These are phyloP conservation scores for Ditylenchus dipsaci DNA, from an alignment of 1,140 invertebrate genomes.

Conservation along the genomic window DNA sequence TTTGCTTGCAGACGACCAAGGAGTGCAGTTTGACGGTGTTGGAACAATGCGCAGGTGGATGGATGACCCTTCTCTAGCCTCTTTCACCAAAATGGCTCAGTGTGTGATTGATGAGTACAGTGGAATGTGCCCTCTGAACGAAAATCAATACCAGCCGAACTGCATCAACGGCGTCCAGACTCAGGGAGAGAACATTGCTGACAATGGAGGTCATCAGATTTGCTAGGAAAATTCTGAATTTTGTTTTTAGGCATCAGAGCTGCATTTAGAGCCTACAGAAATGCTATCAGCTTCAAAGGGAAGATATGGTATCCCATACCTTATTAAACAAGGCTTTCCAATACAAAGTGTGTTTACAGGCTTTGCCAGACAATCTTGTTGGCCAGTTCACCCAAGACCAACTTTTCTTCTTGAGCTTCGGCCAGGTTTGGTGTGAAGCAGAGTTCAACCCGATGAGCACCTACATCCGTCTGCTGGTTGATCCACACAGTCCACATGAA, in stretches of 20 bases:
- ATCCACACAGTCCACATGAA: conserved; percentile 34
- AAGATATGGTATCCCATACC: not conserved
- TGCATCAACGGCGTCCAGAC: conserved; percentile 59
- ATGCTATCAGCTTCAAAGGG: conserved; percentile 9
- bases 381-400: conserved; percentile 38
- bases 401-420: conserved; percentile 45
- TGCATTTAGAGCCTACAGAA: conserved; percentile 19
- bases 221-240: conserved; percentile 7
- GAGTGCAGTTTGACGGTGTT: conserved; percentile 1
- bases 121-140: conserved; percentile 34
- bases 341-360: conserved; percentile 29
- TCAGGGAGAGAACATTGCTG: conserved; percentile 61
- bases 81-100: conserved; percentile 42
- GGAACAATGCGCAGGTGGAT: conserved; percentile 42
- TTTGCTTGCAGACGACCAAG: not conserved
- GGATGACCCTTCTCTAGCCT: conserved; percentile 21
- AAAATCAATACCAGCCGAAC: conserved; percentile 10
- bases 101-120: conserved; percentile 49
- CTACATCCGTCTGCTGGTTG: conserved; percentile 7
- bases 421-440: conserved; percentile 16
- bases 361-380: conserved; percentile 4
- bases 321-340: not conserved
- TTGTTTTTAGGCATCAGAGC: conserved; percentile 8
- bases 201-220: conserved; percentile 59
- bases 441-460: not conserved